Base-by-base conservation (phyloP, 2,888 invertebrate species). In the Axea sp. region DNA sequence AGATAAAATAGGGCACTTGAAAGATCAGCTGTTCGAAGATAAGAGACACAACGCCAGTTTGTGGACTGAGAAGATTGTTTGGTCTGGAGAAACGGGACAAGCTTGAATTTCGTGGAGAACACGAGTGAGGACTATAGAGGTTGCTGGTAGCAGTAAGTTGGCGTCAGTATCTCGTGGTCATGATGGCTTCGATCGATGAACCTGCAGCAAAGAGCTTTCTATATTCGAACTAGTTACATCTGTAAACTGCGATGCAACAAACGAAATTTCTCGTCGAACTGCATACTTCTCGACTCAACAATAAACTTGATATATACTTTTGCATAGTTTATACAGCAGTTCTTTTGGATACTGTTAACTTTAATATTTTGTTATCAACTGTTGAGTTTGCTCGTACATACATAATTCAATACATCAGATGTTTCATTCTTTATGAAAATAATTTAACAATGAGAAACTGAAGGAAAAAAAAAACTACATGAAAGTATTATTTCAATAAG, bases 141-240 rank as follows among this genome's bases (percentile, higher is more conserved):
- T 39, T 51, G 71, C 69, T 57, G 71, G 64, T 77, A 72, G 71
- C 68, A 71, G 78, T 60, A 78, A 81, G 75, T 77, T 73, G 68
- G 47, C 28, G 72, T 53, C 41, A 72, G 59, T 41, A 76, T 64
- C 49, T 71, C 57, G 73, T 65, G 71, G 71, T 69, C 67, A 77
- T 74, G 77, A 75, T 76, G 78, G 76, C 80, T 78, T 73, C 78
- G 81, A 81, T 81, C 80, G 80, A 62, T 75, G 55, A 64, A 73
- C 77, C 53, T 62, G 65, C 71, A 62, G 72, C 73, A 77, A 73
- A 67, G n/a, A n/a, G 51, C 67, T 68, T 51, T 64, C 75, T 71
- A 55, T 47, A 60, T 28, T 33, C 55, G 24, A 39, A 53, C 69
- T 49, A 55, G 71, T 75, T 75, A 75, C 75, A 75, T 75, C 57